Base-by-base conservation (phyloP, 2,888 invertebrate species). In the Calephelis perditalis region DNA sequence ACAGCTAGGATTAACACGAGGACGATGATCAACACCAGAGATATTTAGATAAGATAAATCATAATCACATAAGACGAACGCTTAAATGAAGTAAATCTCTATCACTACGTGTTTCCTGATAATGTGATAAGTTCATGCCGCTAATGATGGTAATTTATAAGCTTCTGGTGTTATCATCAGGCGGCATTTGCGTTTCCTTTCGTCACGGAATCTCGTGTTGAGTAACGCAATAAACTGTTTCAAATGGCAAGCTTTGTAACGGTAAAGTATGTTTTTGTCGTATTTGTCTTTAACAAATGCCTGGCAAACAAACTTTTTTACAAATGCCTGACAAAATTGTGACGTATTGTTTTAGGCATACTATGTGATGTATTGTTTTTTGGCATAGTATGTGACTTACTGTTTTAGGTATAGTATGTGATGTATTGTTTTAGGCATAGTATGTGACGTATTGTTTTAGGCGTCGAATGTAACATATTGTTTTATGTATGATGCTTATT, bases 91-190 rank as follows among this genome's bases (percentile, higher is more conserved):
- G 35, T 52, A 35, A 52, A 26, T 26, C 52, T 52, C 10, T 5
- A 52, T 26, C 7, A 26, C 35, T 15, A 26, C 52, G 26, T 35
- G 52, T 52, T 52, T 52, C 10, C 52, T 35, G 52, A 54, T 54
- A 8, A 54, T 36, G 35, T 54, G 52, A 36, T 54, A 54, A 54
- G 35, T 36, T 54, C 35, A 36, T 36, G 54, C 35, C 35, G 36
- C 54, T 54, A 54, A 54, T 54, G 54, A 35, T 11, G 54, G 54
- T 54, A 35, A 54, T 54, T 54, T 54, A 54, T n/a, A 54, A 54
- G 54, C 54, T 26, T 10, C 52, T 54, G 54, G 54, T 54, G 35
- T 36, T 54, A 54, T 54, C 54, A 54, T 54, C 35, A 54, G 54
- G 11, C 26, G 7, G 36, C 11, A 35, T 11, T 36, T 11, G 36